These are phyloP conservation scores for Brienomyrus longianalis DNA, from an alignment of 2,113 vertebrate genomes.

Conservation along the genomic window DNA sequence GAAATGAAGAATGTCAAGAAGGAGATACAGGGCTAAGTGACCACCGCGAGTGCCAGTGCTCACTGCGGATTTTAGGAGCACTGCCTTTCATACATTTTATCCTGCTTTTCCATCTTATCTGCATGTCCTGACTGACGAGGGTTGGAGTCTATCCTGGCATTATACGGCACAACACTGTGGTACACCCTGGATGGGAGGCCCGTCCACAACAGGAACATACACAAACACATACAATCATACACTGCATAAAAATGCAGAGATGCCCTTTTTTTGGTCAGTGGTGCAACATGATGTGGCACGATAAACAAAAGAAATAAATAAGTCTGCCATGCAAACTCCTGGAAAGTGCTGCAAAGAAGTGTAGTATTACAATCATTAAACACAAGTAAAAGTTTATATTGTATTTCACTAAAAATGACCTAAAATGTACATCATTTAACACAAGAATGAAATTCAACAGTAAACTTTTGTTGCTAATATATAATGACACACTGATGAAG, in stretches of 20 bases:
- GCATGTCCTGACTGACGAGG: background rate
- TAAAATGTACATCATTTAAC: background rate
- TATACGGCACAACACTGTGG: background rate
- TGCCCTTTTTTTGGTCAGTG: background rate
- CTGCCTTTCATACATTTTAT: background rate
- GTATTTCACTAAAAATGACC: background rate
- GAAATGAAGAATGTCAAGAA: background rate
- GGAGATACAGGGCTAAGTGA: background rate
- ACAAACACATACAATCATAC: background rate
- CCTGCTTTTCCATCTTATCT: background rate
- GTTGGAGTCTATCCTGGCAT: background rate
- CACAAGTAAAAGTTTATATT: background rate
- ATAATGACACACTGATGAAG: background rate
- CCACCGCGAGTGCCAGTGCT: background rate
- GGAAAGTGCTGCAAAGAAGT: background rate
- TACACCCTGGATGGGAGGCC: background rate
- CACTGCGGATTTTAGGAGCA: background rate
- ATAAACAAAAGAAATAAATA: background rate
- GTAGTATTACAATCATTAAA: background rate
- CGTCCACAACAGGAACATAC: background rate
- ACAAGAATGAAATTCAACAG: background rate
- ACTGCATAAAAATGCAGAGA: background rate
- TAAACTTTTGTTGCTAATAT: too few species aligned
- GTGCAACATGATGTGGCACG: background rate
- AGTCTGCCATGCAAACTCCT: background rate